phyloP scores from a whole-genome alignment of 2,888 invertebrate genomes.

The Drosophila kambysellisi region DNA sequence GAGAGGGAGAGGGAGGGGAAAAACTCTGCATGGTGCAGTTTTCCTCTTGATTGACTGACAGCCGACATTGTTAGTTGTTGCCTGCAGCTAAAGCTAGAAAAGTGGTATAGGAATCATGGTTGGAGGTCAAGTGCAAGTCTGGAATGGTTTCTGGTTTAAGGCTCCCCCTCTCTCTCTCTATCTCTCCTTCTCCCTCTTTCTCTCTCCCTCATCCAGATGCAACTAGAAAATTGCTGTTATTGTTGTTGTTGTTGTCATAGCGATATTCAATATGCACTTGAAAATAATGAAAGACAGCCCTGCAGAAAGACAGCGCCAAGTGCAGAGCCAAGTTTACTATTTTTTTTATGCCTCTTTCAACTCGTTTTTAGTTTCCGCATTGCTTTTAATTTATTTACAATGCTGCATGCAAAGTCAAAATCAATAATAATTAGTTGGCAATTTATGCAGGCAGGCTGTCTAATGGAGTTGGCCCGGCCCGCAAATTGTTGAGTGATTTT shows the following conservation, averaged over 20 bases:
- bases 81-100: conserved; percentile 1
- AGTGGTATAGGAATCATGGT: conserved; percentile 15
- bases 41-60: conserved; percentile 61
- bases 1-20: neutral
- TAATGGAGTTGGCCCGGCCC: neutral
- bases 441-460: conserved; percentile 37
- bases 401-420: conserved; percentile 51
- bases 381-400: conserved; percentile 14
- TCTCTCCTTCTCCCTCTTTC: conserved; percentile 9
- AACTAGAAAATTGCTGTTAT: neutral
- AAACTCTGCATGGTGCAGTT: conserved; percentile 46
- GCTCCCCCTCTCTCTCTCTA: neutral
- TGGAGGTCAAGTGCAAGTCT: conserved; percentile 59
- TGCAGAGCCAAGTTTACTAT: conserved; percentile 15
- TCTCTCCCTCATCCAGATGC: neutral
- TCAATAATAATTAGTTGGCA: conserved; percentile 63
- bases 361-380: conserved; percentile 23
- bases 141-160: conserved; percentile 30
- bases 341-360: neutral
- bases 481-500: conserved; percentile 24
- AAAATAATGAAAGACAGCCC: conserved; percentile 18
- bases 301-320: conserved; percentile 15
- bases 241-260: conserved; percentile 39
- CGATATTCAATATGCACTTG: conserved; percentile 30
- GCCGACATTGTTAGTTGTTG: conserved; percentile 39